A percentile compares a stretch with the other conserved stretches of the same genome.
Evolutionary conservation across 2,797 vertebrate species (phyloP).

Genomic region (Avahi laniger): DNA sequence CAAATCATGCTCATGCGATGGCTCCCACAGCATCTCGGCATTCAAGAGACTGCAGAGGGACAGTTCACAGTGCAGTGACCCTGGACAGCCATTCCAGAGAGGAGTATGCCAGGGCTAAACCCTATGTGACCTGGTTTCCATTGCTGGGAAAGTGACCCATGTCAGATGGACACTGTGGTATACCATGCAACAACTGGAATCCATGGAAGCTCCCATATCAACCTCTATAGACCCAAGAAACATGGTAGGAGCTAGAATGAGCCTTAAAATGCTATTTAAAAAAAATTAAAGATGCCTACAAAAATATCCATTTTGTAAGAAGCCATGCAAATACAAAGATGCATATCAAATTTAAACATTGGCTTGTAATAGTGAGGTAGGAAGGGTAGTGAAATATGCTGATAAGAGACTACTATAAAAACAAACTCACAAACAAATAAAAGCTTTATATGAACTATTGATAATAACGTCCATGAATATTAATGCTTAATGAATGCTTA

Average conservation of each 20-base stretch:
- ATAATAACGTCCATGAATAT: not conserved
- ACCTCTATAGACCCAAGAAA: not conserved
- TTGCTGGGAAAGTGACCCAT: not conserved
- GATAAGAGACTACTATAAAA: not conserved
- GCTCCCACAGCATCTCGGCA: not conserved
- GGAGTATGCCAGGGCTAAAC: not conserved
- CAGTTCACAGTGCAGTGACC: not conserved
- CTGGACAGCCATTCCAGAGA: not conserved
- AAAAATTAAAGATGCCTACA: not conserved
- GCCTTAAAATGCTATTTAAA: not conserved
- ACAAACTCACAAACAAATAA: not conserved
- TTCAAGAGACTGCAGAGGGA: not conserved
- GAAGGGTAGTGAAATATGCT: not conserved
- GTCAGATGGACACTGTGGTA: not conserved
- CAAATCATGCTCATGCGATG: rapidly evolving
- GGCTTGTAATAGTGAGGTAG: not conserved
- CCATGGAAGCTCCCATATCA: not conserved
- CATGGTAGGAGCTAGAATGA: not conserved
- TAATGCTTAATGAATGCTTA: not conserved
- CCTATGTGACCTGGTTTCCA: not conserved
- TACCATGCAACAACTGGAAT: not conserved
- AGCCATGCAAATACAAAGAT: not conserved
- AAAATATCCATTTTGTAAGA: not conserved
- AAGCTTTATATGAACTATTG: not conserved
- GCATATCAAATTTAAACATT: not conserved